Evolutionary conservation across 2,113 vertebrate genomes (phyloP).

Genomic region (Forbesichthys papilliferus): DNA sequence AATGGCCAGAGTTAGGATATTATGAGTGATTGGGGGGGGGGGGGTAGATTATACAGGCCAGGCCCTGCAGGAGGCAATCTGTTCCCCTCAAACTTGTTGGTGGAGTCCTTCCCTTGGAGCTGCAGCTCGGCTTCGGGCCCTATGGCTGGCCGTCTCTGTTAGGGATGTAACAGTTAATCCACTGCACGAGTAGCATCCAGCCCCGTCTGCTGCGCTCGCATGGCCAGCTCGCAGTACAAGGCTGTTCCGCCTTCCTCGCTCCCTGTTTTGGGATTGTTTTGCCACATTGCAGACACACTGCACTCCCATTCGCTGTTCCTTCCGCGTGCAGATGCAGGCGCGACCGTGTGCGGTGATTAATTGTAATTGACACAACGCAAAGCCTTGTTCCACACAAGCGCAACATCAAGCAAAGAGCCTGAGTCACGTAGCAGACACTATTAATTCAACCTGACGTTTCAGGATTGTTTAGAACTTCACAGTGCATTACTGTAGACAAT

Average conservation of each 20-base stretch:
- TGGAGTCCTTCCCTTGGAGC: slow-evolving; percentile 29
- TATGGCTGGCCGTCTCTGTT: slow-evolving; percentile 40
- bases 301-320: slow-evolving; percentile 31
- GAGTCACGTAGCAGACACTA: slow-evolving; percentile 20
- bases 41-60: slow-evolving; percentile 54
- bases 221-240: slow-evolving; percentile 28
- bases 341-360: slow-evolving; percentile 19
- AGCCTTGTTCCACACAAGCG: neutral
- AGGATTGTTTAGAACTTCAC: neutral
- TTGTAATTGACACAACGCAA: slow-evolving; percentile 14
- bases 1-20: slow-evolving; percentile 34
- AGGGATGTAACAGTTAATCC: slow-evolving; percentile 68
- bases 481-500: neutral
- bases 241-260: slow-evolving; percentile 19
- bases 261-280: neutral
- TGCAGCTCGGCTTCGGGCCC: slow-evolving; percentile 54
- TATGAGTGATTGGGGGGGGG: slow-evolving; percentile 42
- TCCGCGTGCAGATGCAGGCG: slow-evolving; percentile 28
- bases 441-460: slow-evolving; percentile 6
- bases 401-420: slow-evolving; percentile 9
- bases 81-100: slow-evolving; percentile 55
- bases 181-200: slow-evolving; percentile 58
- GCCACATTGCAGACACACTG: slow-evolving; percentile 20
- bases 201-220: slow-evolving; percentile 57
- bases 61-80: slow-evolving; percentile 72